Conservation (phyloP, 2,113 vertebrate genomes). For the Poeciliopsis prolifica region DNA sequence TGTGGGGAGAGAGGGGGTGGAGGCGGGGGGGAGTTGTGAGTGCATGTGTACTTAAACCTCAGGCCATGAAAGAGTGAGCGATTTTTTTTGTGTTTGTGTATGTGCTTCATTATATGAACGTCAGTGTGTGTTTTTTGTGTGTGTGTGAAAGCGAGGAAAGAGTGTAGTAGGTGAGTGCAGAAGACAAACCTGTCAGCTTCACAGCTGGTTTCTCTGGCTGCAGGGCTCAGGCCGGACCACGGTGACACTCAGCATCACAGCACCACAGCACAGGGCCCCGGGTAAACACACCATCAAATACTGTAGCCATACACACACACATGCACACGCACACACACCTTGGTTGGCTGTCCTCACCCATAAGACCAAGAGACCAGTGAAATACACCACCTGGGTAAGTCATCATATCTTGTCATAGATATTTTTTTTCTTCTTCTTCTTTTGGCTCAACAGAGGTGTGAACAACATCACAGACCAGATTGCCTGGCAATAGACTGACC, state of each 20-base stretch:
- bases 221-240: conserved; percentile 74
- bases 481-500: conserved; percentile 85
- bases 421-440: conserved; percentile 47
- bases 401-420: conserved; percentile 75
- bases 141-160: conserved; percentile 40
- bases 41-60: conserved; percentile 73
- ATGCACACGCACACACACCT: conserved; percentile 42
- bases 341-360: conserved; percentile 62
- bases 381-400: conserved; percentile 76
- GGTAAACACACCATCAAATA: conserved; percentile 70
- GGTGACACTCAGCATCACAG: conserved; percentile 77
- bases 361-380: conserved; percentile 71
- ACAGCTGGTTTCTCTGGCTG: conserved; percentile 78
- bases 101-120: conserved; percentile 23
- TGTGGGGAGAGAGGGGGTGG: conserved; percentile 19
- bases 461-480: conserved; percentile 85
- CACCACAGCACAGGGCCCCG: conserved; percentile 64
- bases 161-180: conserved; percentile 75
- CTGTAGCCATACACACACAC: conserved; percentile 40
- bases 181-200: conserved; percentile 79
- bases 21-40: conserved; percentile 34
- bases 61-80: conserved; percentile 61
- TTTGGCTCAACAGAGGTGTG: conserved; percentile 77
- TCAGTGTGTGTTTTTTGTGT: conserved; percentile 24
- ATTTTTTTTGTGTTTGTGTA: conserved; percentile 30